Conservation (phyloP, 2,797 vertebrate genomes). For the Decapterus maruadsi region DNA sequence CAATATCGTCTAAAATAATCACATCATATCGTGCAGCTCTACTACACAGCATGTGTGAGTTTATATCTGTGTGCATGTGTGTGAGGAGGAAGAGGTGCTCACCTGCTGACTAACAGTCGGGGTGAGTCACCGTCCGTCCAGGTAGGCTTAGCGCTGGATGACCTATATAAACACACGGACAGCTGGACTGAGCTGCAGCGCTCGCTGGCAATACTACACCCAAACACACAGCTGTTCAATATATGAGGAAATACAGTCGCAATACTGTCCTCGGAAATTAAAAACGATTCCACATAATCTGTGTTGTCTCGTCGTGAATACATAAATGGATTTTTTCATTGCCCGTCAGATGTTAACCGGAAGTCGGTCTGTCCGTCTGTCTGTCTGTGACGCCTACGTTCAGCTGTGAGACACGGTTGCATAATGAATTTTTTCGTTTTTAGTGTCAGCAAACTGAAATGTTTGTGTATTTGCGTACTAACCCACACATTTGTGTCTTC, state of each 20-base stretch:
- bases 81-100: conserved; percentile 39
- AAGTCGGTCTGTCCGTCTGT: conserved; percentile 10
- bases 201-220: conserved; percentile 31
- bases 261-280: conserved; percentile 38
- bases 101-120: conserved; percentile 67
- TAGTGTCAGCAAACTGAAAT: not conserved
- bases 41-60: not conserved
- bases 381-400: conserved; percentile 1
- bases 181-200: conserved; percentile 48
- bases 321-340: conserved; percentile 42
- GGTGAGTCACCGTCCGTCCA: conserved; percentile 58
- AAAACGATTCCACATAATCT: conserved; percentile 51
- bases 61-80: not conserved
- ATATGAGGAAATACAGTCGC: conserved; percentile 23
- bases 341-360: not conserved
- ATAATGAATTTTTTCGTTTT: conserved; percentile 8
- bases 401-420: conserved; percentile 7
- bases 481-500: conserved; percentile 30
- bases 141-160: conserved; percentile 70
- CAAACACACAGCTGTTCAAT: conserved; percentile 41
- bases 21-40: too few species aligned
- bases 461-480: not conserved
- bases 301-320: conserved; percentile 44
- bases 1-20: too few species aligned
- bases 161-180: conserved; percentile 71